Base-by-base conservation (phyloP, 2,797 vertebrate species). In the Rhinichthys osculus region DNA sequence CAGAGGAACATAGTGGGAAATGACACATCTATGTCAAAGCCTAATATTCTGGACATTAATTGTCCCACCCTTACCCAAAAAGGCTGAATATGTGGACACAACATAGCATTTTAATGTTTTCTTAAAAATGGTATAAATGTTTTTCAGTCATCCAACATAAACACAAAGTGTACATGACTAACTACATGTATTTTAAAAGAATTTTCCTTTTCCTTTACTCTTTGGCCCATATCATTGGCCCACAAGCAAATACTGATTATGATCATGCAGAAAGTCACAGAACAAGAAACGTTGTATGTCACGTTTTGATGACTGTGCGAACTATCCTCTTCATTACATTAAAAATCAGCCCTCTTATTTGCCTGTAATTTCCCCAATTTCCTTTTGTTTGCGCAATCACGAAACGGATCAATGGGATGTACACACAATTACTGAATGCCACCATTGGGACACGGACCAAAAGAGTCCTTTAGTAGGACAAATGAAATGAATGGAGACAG, bases 331-430 rank as follows among this genome's bases (percentile, higher is more conserved):
- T 89, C 82, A 87, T 88, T 85, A 91, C 89, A 91, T 84, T 88
- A 86, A 88, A 89, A 67, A 38, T 62, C 74, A 82, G 72, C 76
- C 78, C 62, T 87, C 82, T 83, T 76, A 74, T 91, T 92, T 88
- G 86, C 44, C 78, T 78, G 81, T 66, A 76, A 17, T 14, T 71
- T 77, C 54, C 35, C 35, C 67, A 86, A 27, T 38, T 79, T 80
- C 78, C 83, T 86, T 91, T 91, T 92, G 90, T 91, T 92, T 90
- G 81, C 90, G 78, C 91, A 92, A 94, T 93, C 90, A 88, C 78
- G 71, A 73, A 85, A 88, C 1, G 87, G 90, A 92, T 94, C 92
- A 89, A 87, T 81, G 69, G 42, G 85, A 87, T 90, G 71, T 85
- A 89, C 81, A 76, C 81, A 79, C 84, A 77, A 87, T 91, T 86